Evolutionary conservation across 1,140 invertebrate genomes (phyloP).

Genomic region (Aphaenogaster floridana): DNA sequence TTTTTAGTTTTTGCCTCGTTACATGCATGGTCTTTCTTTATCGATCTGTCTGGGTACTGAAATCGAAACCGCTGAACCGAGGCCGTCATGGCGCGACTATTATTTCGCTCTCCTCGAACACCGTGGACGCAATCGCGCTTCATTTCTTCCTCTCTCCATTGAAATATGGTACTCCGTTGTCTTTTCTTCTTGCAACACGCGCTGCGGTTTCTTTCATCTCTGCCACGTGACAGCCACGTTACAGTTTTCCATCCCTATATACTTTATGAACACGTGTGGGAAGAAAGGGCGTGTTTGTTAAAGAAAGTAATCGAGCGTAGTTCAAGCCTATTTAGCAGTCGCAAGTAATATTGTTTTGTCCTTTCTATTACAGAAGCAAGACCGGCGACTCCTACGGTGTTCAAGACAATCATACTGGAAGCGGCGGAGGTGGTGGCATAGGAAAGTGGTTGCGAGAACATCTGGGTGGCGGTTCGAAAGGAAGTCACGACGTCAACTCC

Average conservation of each 20-base stretch:
- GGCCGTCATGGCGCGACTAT: constrained; percentile 69
- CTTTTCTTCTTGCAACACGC: constrained; percentile 29
- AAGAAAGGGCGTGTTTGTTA: constrained; percentile 1
- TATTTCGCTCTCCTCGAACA: constrained; percentile 58
- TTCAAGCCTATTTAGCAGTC: background rate
- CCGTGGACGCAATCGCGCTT: constrained; percentile 52
- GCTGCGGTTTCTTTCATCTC: constrained; percentile 33
- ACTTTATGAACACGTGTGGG: background rate
- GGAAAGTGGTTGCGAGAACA: constrained; percentile 84
- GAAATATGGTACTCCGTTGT: constrained; percentile 6
- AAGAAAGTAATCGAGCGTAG: constrained; percentile 7
- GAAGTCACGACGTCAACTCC: constrained; percentile 68
- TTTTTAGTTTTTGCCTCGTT: constrained; percentile 70
- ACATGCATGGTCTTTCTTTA: constrained; percentile 66
- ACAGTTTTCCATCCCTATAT: background rate
- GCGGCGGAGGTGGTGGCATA: constrained; percentile 78
- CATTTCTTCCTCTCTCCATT: constrained; percentile 49
- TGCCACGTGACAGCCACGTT: constrained; percentile 27
- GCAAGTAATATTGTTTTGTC: constrained; percentile 32
- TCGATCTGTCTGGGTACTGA: constrained; percentile 65
- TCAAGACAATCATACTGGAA: constrained; percentile 64
- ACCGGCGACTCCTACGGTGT: constrained; percentile 45
- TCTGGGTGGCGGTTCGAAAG: constrained; percentile 81
- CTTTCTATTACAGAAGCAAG: constrained; percentile 72
- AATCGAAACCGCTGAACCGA: constrained; percentile 73